Evolutionary conservation across 1,140 invertebrate species (phyloP).

Genomic region (Mamestra configurata): DNA sequence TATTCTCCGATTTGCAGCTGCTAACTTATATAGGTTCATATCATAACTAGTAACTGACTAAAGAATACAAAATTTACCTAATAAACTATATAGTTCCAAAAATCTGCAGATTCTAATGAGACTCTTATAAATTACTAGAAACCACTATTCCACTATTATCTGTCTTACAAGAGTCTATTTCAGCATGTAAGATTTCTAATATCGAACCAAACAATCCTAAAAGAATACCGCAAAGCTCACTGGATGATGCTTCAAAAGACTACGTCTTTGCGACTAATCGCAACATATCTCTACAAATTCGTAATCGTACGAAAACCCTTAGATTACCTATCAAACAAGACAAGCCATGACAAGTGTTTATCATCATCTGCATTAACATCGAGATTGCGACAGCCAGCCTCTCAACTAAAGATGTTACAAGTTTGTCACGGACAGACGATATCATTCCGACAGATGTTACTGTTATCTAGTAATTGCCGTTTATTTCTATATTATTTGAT

Average conservation of each 20-base stretch:
- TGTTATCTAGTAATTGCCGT: slow-evolving; percentile 27
- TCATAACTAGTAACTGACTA: too few species aligned
- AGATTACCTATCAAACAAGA: slow-evolving; percentile 42
- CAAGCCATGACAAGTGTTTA: slow-evolving; percentile 51
- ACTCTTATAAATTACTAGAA: not conserved
- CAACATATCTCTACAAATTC: not conserved
- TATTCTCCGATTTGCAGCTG: too few species aligned
- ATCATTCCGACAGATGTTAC: slow-evolving; percentile 14
- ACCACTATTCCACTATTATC: not conserved
- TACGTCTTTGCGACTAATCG: not conserved
- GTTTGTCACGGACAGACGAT: slow-evolving; percentile 63
- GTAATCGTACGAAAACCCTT: slow-evolving; percentile 1
- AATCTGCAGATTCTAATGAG: not conserved
- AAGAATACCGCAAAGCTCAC: not conserved
- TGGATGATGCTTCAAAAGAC: not conserved
- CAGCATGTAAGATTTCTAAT: not conserved
- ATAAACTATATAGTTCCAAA: too few species aligned
- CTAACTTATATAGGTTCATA: too few species aligned
- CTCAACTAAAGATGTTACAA: slow-evolving; percentile 59
- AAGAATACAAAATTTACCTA: too few species aligned
- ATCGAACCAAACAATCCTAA: not conserved
- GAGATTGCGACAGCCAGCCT: slow-evolving; percentile 58
- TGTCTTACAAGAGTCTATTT: not conserved
- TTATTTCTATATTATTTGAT: not conserved
- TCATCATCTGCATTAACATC: slow-evolving; percentile 48